phyloP scores from a whole-genome alignment of 2,888 invertebrate genomes.

The Trissonchulus latispiculum region DNA sequence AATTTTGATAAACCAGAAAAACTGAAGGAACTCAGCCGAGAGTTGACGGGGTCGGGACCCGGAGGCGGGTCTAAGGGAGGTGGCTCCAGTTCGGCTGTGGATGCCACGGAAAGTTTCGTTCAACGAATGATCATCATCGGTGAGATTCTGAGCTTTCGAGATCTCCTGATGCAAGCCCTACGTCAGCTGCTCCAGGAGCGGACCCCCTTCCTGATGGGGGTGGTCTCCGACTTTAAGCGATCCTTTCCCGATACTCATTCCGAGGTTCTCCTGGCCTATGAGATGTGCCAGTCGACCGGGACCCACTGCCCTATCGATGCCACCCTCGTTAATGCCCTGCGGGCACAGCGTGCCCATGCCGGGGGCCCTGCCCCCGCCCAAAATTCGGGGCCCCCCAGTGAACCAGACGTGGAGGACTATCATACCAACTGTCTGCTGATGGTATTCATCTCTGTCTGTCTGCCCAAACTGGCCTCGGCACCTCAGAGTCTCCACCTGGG shows the following conservation, averaged over 20 bases:
- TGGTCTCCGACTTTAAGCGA: conserved; percentile 55
- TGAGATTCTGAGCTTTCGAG: conserved; percentile 87
- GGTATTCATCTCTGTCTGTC: conserved; percentile 96
- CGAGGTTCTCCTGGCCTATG: conserved; percentile 44
- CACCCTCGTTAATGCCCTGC: conserved; percentile 74
- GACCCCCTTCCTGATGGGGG: conserved; percentile 88
- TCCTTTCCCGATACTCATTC: conserved; percentile 29
- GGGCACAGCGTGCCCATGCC: conserved; percentile 40
- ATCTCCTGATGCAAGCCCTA: conserved; percentile 82
- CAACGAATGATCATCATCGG: conserved; percentile 96
- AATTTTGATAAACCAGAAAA: conserved; percentile 91
- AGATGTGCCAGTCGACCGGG: conserved; percentile 95
- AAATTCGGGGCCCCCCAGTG: not conserved
- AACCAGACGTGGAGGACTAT: conserved; percentile 39
- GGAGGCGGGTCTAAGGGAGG: not conserved
- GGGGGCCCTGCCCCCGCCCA: not conserved
- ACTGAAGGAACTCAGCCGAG: conserved; percentile 90
- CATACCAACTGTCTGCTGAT: conserved; percentile 83
- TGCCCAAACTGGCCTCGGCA: conserved; percentile 81
- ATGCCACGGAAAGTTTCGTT: conserved; percentile 78
- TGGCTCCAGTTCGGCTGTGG: conserved; percentile 4
- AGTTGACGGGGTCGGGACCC: conserved; percentile 48
- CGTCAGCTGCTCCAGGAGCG: conserved; percentile 75
- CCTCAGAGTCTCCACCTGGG: conserved; percentile 62
- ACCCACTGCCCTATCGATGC: conserved; percentile 88